Evolutionary conservation across 30 jellyfish, hydroid and myxozoan genomes (phyloP), one percentile per base, ranked within the genome.

Genomic region (Haliclystus octoradiatus): DNA sequence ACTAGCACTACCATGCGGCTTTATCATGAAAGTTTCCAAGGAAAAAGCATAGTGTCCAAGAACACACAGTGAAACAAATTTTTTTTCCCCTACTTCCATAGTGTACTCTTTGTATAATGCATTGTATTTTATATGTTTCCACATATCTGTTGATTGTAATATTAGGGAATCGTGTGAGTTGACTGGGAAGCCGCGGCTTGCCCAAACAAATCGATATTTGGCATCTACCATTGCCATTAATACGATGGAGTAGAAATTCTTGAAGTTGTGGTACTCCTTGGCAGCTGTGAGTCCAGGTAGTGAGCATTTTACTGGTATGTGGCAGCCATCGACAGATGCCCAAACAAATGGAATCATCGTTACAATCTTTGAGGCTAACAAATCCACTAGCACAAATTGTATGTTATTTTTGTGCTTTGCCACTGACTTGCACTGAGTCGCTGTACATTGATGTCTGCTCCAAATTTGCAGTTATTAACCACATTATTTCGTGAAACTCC

Each of bases 151-250:
- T 31, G 66, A 72, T 65, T 72, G 66, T 66, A 72, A 72, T 34
- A 72, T 72, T n/a, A 72, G 60, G 24, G 83, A 68, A 62, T 72
- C 83, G 35, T 72, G 83, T 74, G 74, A 34, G 67, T 72, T 72
- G 31, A 74, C 75, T 1, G 83, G 83, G 47, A n/a, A 72, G 12
- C 83, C 83, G 62, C 83, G 60, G 40, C 83, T 72, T 72, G 83
- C 83, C 83, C 75, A 72, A 52, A 34, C 27, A 34, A 72, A 72
- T 61, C 83, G 60, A 33, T 61, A 22, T 31, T 72, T 72, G 5
- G 83, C 83, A 72, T 72, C 75, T 34, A 72, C 81, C 30, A 70
- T 70, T 63, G 81, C 81, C 72, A 70, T 52, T 31, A 70, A 0
- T 13, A 70, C 81, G n/a, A 70, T 70, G 12, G 81, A 70, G 26